Percentiles rank a stretch among this genome's conserved stretches.
These are phyloP conservation scores for Pampusana beccarii DNA, from an alignment of 2,113 vertebrate genomes.

Conservation along the genomic window DNA sequence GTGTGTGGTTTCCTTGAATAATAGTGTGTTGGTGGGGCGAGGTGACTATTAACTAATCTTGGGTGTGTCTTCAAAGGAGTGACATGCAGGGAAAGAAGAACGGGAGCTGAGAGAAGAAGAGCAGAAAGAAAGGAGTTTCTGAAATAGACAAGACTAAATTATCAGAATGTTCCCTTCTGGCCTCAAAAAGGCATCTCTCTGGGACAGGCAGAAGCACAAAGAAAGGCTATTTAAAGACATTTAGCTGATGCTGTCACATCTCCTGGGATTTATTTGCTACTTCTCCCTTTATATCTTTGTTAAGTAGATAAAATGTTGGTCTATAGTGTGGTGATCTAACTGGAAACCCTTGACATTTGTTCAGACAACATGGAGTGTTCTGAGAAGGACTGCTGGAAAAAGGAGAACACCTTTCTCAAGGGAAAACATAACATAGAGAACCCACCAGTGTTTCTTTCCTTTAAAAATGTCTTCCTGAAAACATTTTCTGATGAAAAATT, in stretches of 20 bases:
- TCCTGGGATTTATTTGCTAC: neutral
- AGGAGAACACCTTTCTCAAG: neutral
- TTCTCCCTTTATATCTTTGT: neutral
- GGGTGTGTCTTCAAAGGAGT: neutral
- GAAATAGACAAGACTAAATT: neutral
- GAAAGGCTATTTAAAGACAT: neutral
- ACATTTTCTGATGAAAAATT: neutral
- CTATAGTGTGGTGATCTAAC: neutral
- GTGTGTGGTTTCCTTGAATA: neutral
- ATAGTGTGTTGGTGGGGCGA: neutral
- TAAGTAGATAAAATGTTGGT: neutral
- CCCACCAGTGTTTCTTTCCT: neutral
- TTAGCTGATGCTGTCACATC: neutral
- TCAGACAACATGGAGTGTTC: neutral
- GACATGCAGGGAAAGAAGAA: neutral
- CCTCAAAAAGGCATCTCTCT: neutral
- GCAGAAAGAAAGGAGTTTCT: neutral
- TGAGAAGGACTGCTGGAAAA: neutral
- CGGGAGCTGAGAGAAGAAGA: accelerated
- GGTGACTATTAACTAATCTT: neutral
- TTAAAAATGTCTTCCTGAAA: neutral
- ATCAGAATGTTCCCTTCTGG: neutral
- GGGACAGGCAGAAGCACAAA: neutral
- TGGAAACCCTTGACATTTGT: neutral
- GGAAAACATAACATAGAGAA: neutral